These are phyloP conservation scores for Limnephilus lunatus DNA, from an alignment of 2,888 invertebrate genomes.

Conservation along the genomic window DNA sequence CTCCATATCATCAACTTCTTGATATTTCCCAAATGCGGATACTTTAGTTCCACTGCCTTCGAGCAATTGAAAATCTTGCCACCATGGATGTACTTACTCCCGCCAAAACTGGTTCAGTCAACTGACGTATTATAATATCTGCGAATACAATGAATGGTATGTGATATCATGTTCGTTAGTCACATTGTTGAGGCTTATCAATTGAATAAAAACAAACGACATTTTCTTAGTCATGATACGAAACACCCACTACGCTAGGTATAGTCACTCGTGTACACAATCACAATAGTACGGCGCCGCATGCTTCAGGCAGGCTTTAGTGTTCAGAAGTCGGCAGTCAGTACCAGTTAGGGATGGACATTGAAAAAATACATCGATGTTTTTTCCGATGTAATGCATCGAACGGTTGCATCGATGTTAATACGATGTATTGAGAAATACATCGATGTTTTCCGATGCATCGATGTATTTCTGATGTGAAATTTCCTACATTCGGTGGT, in stretches of 20 bases:
- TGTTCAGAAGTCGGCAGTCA: background rate
- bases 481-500: too few relatives aligned
- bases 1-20: background rate
- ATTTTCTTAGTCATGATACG: constrained; percentile 10
- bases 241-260: constrained; percentile 8
- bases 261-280: background rate
- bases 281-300: background rate
- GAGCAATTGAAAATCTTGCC: background rate
- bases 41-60: background rate
- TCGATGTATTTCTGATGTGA: too few relatives aligned
- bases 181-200: constrained; percentile 13
- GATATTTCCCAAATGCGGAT: background rate
- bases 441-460: too few relatives aligned
- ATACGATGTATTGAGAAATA: too few relatives aligned
- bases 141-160: background rate
- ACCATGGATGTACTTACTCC: too few relatives aligned
- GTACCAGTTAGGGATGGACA: background rate
- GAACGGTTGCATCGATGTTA: too few relatives aligned
- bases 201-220: constrained; percentile 20
- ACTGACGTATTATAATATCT: background rate
- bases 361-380: too few relatives aligned
- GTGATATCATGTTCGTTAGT: background rate
- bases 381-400: too few relatives aligned
- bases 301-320: background rate
- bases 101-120: background rate